Conservation (phyloP, 53 echinoderm and acorn worm genomes). For the Hippasteria phrygiana region DNA sequence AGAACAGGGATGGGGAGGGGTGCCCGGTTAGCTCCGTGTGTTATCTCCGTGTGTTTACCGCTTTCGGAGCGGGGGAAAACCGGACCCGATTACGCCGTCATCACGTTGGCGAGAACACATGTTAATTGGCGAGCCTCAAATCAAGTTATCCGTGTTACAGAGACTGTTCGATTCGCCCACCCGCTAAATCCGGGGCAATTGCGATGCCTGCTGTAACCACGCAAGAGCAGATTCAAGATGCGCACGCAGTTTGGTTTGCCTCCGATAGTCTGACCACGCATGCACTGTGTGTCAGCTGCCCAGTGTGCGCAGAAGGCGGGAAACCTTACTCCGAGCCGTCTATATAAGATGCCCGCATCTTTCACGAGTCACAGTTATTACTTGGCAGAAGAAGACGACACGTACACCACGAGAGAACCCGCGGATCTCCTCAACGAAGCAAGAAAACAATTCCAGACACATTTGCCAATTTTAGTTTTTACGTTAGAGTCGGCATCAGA, state of each 20-base stretch:
- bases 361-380: slow-evolving; percentile 21
- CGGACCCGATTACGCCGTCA: neutral
- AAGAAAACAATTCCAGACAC: neutral
- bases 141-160: neutral
- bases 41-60: neutral
- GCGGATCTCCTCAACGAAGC: neutral
- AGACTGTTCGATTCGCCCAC: neutral
- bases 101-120: neutral
- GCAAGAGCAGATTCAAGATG: neutral
- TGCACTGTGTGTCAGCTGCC: neutral
- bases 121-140: slow-evolving; percentile 2
- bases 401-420: slow-evolving; percentile 3
- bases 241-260: neutral
- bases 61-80: neutral
- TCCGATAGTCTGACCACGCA: neutral
- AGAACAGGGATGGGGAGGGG: no score
- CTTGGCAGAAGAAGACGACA: slow-evolving; percentile 21
- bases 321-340: neutral
- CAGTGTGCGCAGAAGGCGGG: neutral
- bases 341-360: slow-evolving; percentile 35
- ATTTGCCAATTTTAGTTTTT: slow-evolving; percentile 6
- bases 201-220: slow-evolving; percentile 24
- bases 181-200: slow-evolving; percentile 5
- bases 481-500: neutral
- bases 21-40: neutral